Evolutionary conservation across 2,797 vertebrate species (phyloP), one percentile per base, ranked within the genome.

Genomic region (Oreochromis grahami): DNA sequence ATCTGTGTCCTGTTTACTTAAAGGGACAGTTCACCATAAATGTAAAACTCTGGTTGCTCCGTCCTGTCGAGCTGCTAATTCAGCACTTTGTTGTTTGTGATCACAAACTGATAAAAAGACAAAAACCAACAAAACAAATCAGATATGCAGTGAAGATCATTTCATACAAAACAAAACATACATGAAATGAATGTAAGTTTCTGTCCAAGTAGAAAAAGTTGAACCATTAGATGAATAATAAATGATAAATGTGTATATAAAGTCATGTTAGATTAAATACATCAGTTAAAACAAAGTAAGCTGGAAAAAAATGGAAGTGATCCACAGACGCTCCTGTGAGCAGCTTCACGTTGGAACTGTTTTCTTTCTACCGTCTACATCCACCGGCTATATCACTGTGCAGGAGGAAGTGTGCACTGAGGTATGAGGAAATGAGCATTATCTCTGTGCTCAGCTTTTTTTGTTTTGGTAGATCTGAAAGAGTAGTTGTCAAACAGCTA

Each of bases 331-430:
- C 63, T 68, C 36, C 1, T 2, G 36, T 10, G 36, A 43, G 38
- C 63, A 1, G 38, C 6, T 68, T n/a, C 36, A 21, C 1, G 12
- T 41, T 15, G n/a, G n/a, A 41, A 9, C 63, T 24, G 14, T 68
- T 68, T 43, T 43, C 13, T 43, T 68, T 43, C 36, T 24, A 2
- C 63, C 4, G 63, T 0, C n/a, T 68, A 9, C 36, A 68, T 68
- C 5, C 2, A 3, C n/a, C 12, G 43, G 0, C 1, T 14, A 6
- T 43, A 43, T 26, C 8, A 45, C 8, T 26, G 6, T 5, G 8
- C 13, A 15, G 38, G 65, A 70, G 21, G 38, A 70, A 43, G 65
- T 24, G 21, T 1, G 38, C 38, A 6, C n/a, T 15, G 38, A 70
- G 8, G 21, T 14, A 43, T 6, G 38, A 70, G 65, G 63, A 43